Base-by-base conservation (phyloP, 1,140 invertebrate genomes). In the Leptopilina boulardi region DNA sequence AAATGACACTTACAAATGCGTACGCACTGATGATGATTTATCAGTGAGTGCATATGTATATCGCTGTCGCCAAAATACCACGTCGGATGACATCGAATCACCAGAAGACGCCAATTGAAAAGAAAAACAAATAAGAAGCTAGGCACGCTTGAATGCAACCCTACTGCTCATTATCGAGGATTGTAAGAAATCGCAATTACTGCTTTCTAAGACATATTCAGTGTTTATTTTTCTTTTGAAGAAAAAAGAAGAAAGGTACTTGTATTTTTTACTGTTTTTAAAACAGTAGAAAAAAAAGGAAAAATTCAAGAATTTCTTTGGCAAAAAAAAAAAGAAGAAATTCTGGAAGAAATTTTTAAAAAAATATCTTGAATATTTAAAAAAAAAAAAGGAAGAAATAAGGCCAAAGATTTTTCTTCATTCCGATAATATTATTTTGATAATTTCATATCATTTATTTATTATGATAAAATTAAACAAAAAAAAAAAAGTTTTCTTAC, bases 21-120 rank as follows among this genome's bases (percentile, higher is more conserved):
- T 92, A 3, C 87, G 91, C 41, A 85, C 89, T 2, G 92, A 92
- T 10, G 94, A 95, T 76, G 93, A 94, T 79, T 80, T 92, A 3
- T 91, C 92, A 2, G 92, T 92, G 13, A 92, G 89, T 19, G 92
- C 94, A 0, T 94, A 93, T 81, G 91, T 94, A 0, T 93, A 94
- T 82, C 90, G 90, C 18, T 94, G 93, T 82, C 85, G 89, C 51
- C 83, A 87, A 75, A 89, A 89, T 74, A 86, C 85, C 15, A 88
- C 87, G 26, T 77, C 77, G 77, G 77, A 83, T 0, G 86, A 89
- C 77, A 86, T 87, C 44, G 86, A 87, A 18, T 79, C 82, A n/a
- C 77, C 82, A 23, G 79, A 83, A 44, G 81, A 86, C 74, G 80
- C 79, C 66, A 78, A 83, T 72, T 84, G 79, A 85, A 51, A 51